A percentile compares a stretch with the other conserved stretches of the same genome.
Conservation (phyloP, 2,113 vertebrate genomes). For the Alosa alosa region DNA sequence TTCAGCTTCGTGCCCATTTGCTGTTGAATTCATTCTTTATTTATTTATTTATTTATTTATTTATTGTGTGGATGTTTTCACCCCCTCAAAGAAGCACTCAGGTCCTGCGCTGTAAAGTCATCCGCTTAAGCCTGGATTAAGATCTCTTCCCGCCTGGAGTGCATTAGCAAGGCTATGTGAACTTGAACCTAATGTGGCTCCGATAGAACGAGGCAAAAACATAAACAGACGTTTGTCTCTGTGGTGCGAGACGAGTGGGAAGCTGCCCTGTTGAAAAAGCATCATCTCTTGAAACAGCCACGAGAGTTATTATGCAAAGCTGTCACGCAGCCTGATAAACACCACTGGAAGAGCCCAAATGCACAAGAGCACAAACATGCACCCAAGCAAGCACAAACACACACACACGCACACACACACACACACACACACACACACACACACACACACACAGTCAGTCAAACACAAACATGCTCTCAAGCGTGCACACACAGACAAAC, state of each 20-base stretch:
- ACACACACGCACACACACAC: neutral
- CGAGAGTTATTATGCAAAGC: neutral
- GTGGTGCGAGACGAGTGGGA: neutral
- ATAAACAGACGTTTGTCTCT: neutral
- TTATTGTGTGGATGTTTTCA: no score
- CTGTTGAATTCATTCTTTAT: neutral
- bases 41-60: neutral
- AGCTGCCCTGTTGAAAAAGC: neutral
- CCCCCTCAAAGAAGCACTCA: neutral
- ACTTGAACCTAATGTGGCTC: neutral
- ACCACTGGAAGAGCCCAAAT: neutral
- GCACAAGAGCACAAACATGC: constrained; percentile 13
- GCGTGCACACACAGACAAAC: neutral
- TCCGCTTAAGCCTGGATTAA: neutral
- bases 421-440: neutral
- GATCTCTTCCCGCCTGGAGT: neutral
- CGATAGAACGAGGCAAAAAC: neutral
- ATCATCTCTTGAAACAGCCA: neutral
- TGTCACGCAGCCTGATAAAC: neutral
- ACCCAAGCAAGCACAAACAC: neutral
- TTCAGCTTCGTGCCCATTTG: neutral
- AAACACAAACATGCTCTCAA: neutral
- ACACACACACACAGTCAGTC: neutral
- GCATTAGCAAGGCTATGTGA: neutral
- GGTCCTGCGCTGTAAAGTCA: neutral